These are phyloP conservation scores for Varanus komodoensis DNA, from an alignment of 2,113 vertebrate genomes.

Conservation along the genomic window DNA sequence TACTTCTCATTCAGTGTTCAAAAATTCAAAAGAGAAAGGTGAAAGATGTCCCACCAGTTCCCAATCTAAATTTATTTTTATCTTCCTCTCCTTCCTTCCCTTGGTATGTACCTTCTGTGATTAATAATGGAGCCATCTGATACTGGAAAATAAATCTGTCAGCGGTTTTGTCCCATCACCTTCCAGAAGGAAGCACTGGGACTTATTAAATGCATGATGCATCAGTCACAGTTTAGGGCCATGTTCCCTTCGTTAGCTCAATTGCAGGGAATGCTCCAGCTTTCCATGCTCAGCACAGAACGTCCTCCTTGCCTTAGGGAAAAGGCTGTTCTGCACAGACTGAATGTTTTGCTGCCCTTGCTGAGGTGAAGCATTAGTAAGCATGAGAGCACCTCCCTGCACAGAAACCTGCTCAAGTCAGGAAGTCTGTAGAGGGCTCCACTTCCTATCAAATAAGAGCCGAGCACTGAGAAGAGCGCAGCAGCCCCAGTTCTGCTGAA, in stretches of 20 bases:
- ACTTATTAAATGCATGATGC: constrained; percentile 37
- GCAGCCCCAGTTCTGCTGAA: not conserved
- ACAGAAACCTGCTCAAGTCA: not conserved
- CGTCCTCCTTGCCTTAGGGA: not conserved
- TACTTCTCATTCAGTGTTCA: not conserved
- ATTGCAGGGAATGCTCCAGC: not conserved
- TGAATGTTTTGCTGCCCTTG: not conserved
- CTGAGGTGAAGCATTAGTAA: constrained; percentile 35
- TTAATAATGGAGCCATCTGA: constrained; percentile 15
- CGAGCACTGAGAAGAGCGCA: not conserved
- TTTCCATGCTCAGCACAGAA: not conserved
- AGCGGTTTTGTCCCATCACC: constrained; percentile 16
- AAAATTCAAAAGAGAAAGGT: not conserved
- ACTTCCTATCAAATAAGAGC: constrained; percentile 36
- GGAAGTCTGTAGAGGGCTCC: constrained; percentile 42
- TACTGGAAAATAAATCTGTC: constrained; percentile 37
- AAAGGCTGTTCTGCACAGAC: constrained; percentile 17
- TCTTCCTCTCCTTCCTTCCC: not conserved
- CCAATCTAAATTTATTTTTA: not conserved
- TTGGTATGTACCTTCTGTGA: constrained; percentile 5
- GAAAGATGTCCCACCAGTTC: not conserved
- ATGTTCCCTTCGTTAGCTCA: not conserved
- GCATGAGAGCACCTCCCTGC: not conserved
- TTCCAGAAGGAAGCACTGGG: constrained; percentile 21
- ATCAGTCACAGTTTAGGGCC: constrained; percentile 15